Conservation (phyloP, 1,140 invertebrate genomes). For the Trichonephila inaurata region DNA sequence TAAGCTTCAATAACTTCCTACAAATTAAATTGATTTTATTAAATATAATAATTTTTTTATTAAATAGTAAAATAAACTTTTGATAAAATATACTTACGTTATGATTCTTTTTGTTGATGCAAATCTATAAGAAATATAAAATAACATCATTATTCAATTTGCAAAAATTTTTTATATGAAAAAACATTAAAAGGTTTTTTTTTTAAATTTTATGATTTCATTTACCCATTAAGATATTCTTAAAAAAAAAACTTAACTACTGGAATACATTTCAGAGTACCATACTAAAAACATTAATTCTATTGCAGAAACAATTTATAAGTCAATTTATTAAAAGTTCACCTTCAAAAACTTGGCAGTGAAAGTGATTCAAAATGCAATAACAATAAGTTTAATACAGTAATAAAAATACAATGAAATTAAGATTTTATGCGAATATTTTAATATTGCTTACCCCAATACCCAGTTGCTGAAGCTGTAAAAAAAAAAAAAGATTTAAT, state of each 20-base stretch:
- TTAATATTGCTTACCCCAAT: slow-evolving; percentile 56
- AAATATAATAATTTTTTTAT: background rate
- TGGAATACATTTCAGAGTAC: too few relatives aligned
- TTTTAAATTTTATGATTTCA: background rate
- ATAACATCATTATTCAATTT: background rate
- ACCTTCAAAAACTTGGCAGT: too few relatives aligned
- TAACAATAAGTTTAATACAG: too few relatives aligned
- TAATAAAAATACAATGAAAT: too few relatives aligned
- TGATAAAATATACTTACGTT: slow-evolving; percentile 42
- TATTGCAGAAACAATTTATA: too few relatives aligned
- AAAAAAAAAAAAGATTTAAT: background rate
- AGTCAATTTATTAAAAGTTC: too few relatives aligned
- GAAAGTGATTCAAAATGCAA: too few relatives aligned
- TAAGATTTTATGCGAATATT: too few relatives aligned
- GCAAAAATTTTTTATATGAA: background rate
- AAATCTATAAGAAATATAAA: slow-evolving; percentile 39
- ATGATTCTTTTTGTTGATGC: slow-evolving; percentile 13
- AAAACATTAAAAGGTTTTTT: background rate
- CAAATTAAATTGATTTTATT: background rate
- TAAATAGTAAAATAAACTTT: background rate
- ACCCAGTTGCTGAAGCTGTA: slow-evolving; percentile 56
- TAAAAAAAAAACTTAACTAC: too few relatives aligned
- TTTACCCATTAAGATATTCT: too few relatives aligned
- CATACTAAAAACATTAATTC: too few relatives aligned
- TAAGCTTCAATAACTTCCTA: slow-evolving; percentile 67